These are phyloP conservation scores for Phyllotreta cruciferae DNA, from an alignment of 2,888 invertebrate species.

Conservation along the genomic window DNA sequence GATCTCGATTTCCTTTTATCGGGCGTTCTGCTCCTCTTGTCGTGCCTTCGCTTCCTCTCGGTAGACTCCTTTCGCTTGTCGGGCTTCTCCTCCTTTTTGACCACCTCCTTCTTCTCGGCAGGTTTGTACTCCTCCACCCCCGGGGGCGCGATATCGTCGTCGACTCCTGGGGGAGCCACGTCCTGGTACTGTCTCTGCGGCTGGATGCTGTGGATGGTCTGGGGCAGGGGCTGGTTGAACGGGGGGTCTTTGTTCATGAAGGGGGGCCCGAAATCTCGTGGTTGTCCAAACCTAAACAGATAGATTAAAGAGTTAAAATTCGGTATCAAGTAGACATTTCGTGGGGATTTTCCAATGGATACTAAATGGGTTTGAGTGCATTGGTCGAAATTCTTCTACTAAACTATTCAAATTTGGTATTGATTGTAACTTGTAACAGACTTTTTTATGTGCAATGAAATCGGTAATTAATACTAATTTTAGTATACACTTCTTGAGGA, in stretches of 20 bases:
- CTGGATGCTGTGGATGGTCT: constrained; percentile 45
- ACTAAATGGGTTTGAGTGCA: too few species aligned
- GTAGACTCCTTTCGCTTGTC: constrained; percentile 36
- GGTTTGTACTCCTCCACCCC: constrained; percentile 69
- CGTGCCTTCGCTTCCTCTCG: constrained; percentile 39
- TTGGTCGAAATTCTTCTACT: too few species aligned
- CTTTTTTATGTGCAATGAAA: too few species aligned
- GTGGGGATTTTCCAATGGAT: too few species aligned
- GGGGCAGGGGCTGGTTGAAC: constrained; percentile 42
- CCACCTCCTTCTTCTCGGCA: constrained; percentile 51
- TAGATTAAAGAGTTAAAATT: constrained; percentile 1
- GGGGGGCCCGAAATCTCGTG: constrained; percentile 43
- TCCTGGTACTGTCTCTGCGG: constrained; percentile 44
- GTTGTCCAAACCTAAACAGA: constrained; percentile 52
- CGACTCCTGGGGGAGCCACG: constrained; percentile 49
- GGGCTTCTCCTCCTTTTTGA: constrained; percentile 37
- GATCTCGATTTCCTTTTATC: constrained; percentile 58
- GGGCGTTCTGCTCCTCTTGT: constrained; percentile 44
- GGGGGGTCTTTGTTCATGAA: constrained; percentile 45
- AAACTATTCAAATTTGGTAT: too few species aligned
- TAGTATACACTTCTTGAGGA: too few species aligned
- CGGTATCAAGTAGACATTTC: too few species aligned
- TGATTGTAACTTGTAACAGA: too few species aligned
- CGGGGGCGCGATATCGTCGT: constrained; percentile 68
- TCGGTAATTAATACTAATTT: too few species aligned